phyloP scores from a whole-genome alignment of 2,113 vertebrate genomes.

The Psilopsiagon aurifrons region DNA sequence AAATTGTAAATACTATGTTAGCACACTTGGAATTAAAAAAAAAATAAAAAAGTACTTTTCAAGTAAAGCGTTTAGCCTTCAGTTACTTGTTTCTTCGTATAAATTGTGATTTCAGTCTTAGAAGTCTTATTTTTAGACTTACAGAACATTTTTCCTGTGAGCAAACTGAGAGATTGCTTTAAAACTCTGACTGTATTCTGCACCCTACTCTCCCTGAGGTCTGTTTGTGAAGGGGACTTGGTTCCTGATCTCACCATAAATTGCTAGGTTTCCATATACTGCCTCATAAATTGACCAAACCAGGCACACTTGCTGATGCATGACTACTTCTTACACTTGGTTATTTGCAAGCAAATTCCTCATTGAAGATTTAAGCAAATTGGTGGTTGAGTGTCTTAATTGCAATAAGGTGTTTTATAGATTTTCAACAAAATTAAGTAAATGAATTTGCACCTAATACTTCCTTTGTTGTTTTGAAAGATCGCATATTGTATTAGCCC shows the following conservation, averaged over 20 bases:
- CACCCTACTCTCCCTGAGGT: background rate
- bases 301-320: background rate
- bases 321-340: background rate
- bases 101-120: background rate
- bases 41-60: background rate
- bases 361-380: background rate
- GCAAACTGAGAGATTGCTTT: background rate
- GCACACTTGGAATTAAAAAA: background rate
- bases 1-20: background rate
- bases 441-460: background rate
- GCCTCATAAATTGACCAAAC: background rate
- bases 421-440: background rate
- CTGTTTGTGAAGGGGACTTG: background rate
- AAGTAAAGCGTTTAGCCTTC: background rate
- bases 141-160: background rate
- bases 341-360: background rate
- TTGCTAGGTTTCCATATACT: background rate
- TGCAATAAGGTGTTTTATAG: background rate
- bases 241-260: background rate
- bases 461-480: background rate
- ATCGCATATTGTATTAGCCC: background rate
- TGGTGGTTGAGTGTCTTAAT: background rate
- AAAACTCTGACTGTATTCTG: background rate
- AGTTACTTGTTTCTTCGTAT: background rate
- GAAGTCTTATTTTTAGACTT: background rate